Conservation (phyloP, 2,113 vertebrate species). For the Hippocampus barbouri region DNA sequence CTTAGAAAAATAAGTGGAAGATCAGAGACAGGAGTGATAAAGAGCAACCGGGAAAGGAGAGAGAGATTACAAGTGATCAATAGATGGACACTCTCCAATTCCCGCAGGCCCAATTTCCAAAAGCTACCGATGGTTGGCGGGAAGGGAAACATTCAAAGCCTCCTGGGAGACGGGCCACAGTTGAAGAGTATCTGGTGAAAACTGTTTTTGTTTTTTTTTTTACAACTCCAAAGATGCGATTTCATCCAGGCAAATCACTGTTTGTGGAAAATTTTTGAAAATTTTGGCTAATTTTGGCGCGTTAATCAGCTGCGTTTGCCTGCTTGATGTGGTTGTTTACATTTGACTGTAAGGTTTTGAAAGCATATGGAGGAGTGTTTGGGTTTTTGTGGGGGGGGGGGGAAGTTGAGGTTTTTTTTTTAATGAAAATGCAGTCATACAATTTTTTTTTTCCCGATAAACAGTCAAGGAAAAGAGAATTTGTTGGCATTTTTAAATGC, state of each 20-base stretch:
- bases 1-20: background rate
- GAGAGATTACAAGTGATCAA: slow-evolving; percentile 10
- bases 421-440: too few relatives aligned
- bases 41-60: background rate
- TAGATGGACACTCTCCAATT: slow-evolving; percentile 9
- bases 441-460: too few relatives aligned
- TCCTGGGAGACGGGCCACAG: slow-evolving; percentile 8
- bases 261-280: too few relatives aligned
- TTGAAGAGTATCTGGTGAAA: background rate
- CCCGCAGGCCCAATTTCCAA: slow-evolving; percentile 46
- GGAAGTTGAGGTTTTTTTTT: too few relatives aligned
- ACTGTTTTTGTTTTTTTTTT: background rate
- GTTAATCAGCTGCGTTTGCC: background rate
- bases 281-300: background rate
- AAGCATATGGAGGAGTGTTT: background rate
- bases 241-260: background rate
- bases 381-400: too few relatives aligned
- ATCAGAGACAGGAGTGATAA: background rate
- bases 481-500: too few relatives aligned
- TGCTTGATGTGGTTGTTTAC: background rate
- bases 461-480: too few relatives aligned
- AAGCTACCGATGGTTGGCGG: background rate
- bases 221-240: background rate
- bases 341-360: background rate
- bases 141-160: slow-evolving; percentile 13